Conservation (phyloP, 2,797 vertebrate species). For the Chlorospingus flavigularis region DNA sequence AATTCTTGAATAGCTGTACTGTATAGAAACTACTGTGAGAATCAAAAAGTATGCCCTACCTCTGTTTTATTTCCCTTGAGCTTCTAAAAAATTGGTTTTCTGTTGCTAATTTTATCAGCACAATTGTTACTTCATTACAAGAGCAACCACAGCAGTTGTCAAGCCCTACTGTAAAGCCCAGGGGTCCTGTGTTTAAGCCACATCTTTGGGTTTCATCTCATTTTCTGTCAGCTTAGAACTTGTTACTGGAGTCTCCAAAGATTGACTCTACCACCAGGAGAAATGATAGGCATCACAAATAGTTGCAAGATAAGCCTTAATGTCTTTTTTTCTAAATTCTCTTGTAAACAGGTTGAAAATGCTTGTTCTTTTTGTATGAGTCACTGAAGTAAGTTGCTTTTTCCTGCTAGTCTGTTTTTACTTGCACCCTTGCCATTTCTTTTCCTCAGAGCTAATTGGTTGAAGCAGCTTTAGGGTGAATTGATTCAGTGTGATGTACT, state of each 20-base stretch:
- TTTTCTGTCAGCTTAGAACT: not conserved
- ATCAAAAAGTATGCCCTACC: constrained; percentile 5
- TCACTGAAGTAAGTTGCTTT: not conserved
- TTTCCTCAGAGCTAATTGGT: not conserved
- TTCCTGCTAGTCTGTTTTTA: not conserved
- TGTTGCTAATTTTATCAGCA: not conserved
- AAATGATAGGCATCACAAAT: not conserved
- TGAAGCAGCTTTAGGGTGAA: not conserved
- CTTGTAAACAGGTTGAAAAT: not conserved
- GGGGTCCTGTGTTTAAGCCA: not conserved
- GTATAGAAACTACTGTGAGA: constrained; percentile 33
- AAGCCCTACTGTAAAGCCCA: not conserved
- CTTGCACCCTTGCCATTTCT: not conserved
- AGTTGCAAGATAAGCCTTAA: not conserved
- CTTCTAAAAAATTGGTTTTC: not conserved
- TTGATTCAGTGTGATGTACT: not conserved
- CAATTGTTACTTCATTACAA: not conserved
- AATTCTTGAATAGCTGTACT: constrained; percentile 25
- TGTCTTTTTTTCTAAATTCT: not conserved
- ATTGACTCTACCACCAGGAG: not conserved
- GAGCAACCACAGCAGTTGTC: not conserved
- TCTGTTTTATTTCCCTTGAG: not conserved
- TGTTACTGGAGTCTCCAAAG: not conserved
- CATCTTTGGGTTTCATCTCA: not conserved
- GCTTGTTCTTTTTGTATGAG: not conserved